Evolutionary conservation across 2,797 vertebrate genomes (phyloP).

Genomic region (Pagetopsis macropterus): DNA sequence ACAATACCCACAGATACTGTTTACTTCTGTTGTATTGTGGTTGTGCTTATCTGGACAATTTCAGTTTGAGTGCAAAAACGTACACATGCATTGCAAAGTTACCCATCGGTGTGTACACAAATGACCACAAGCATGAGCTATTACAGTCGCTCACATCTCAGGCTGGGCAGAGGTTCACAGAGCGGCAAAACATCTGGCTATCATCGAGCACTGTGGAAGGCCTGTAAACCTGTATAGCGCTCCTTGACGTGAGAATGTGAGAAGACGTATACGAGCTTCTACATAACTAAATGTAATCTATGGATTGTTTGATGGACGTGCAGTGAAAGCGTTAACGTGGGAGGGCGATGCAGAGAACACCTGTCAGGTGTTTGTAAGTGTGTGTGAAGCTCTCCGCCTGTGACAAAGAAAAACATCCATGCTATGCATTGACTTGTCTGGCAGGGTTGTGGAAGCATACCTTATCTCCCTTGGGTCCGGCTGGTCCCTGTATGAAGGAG

Average conservation of each 20-base stretch:
- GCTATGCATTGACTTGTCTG: slow-evolving; percentile 23
- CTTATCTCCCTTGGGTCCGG: slow-evolving; percentile 93
- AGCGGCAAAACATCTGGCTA: slow-evolving; percentile 76
- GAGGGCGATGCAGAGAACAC: slow-evolving; percentile 37
- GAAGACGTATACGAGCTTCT: slow-evolving; percentile 58
- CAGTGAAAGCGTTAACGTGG: slow-evolving; percentile 33
- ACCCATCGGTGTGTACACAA: slow-evolving; percentile 9
- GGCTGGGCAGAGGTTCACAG: slow-evolving; percentile 54
- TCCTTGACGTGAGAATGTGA: slow-evolving; percentile 65
- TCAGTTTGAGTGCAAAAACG: slow-evolving; percentile 26
- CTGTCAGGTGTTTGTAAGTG: slow-evolving; percentile 17
- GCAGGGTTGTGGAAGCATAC: slow-evolving; percentile 74
- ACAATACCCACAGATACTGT: slow-evolving; percentile 27
- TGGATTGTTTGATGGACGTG: slow-evolving; percentile 43
- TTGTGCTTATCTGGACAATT: slow-evolving; percentile 42
- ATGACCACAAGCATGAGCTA: slow-evolving; percentile 27
- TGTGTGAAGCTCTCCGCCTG: not conserved
- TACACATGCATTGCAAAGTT: not conserved
- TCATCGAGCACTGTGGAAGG: slow-evolving; percentile 56
- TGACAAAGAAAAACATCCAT: slow-evolving; percentile 23
- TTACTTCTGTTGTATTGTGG: slow-evolving; percentile 36
- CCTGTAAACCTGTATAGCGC: slow-evolving; percentile 66
- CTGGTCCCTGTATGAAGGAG: slow-evolving; percentile 83
- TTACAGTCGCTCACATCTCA: slow-evolving; percentile 44
- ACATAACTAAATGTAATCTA: slow-evolving; percentile 65